Conservation (phyloP, 2,797 vertebrate genomes). For the Epinephelus awoara region DNA sequence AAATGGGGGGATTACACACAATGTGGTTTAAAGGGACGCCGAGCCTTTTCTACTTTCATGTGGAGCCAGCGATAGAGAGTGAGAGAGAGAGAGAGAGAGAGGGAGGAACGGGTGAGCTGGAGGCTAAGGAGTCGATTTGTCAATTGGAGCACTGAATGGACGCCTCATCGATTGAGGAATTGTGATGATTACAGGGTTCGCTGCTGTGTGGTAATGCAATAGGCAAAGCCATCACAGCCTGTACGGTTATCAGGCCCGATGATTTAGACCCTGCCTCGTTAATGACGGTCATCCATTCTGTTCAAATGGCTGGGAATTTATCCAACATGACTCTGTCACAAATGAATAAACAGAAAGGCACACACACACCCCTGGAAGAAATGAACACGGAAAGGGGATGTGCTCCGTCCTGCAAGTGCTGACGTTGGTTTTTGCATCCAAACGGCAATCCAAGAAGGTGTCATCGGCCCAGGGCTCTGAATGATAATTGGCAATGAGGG, state of each 20-base stretch:
- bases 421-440: constrained; percentile 27
- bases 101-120: constrained; percentile 32
- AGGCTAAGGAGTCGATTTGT: constrained; percentile 67
- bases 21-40: constrained; percentile 40
- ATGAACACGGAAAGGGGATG: constrained; percentile 6
- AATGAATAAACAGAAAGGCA: constrained; percentile 41
- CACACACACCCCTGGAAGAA: constrained; percentile 18
- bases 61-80: constrained; percentile 26
- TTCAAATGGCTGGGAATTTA: constrained; percentile 54
- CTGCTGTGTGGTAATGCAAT: constrained; percentile 65
- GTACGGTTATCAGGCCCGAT: constrained; percentile 45
- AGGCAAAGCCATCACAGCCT: constrained; percentile 45
- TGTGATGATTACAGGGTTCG: constrained; percentile 67
- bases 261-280: constrained; percentile 56
- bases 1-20: constrained; percentile 48
- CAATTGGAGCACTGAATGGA: constrained; percentile 61
- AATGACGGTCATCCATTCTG: constrained; percentile 61
- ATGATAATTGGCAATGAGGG: constrained; percentile 24
- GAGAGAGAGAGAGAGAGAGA: constrained; percentile 9
- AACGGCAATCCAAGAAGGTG: constrained; percentile 23
- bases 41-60: constrained; percentile 58
- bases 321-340: constrained; percentile 47
- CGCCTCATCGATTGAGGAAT: constrained; percentile 69
- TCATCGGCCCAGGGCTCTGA: background rate
- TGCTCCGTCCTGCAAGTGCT: constrained; percentile 22